Evolutionary conservation across 2,888 invertebrate genomes (phyloP), one percentile per base, ranked within the genome.

Genomic region (Eumerus sabulonum): DNA sequence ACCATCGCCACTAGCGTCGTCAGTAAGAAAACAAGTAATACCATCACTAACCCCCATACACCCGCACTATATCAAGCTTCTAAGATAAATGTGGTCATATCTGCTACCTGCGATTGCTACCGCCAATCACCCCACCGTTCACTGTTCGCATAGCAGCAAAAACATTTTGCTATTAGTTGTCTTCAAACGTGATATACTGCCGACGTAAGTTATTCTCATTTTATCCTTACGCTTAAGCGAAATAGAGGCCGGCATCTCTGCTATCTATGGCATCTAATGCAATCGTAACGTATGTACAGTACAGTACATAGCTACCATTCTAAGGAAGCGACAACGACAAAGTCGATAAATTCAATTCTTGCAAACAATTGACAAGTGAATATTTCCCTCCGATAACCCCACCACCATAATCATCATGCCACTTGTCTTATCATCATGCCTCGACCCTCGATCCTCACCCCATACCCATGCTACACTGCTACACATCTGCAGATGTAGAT

Each of bases 301-400:
- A n/a, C n/a, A n/a, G n/a, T n/a, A 18, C 40, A 40, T 50, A 35
- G 36, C 36, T 36, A 40, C 40, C 40, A 3, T 5, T 7, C 40
- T 40, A 40, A 27, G 7, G 7, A 7, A 7, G 56, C 44, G 14
- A 57, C 44, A 17, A 35, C 67, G 50, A 64, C 53, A 17, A 64
- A 79, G 74, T 79, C 79, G 74, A 79, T 79, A 79, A 79, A 79
- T 79, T 79, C 79, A 70, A 79, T 70, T 79, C 79, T 70, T 73
- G 45, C 13, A 70, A 79, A 73, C 73, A 79, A 79, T 79, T 79
- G 79, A 79, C 79, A 79, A 79, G 74, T 74, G 68, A 79, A 74
- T 79, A 70, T 74, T 79, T 73, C 50, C 53, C 60, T 35, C 53
- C 14, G 11, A 60, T 48, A 64, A 50, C 48, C 76, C 60, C 60